Evolutionary conservation across 2,888 invertebrate species (phyloP).

Genomic region (Proisotoma minuta): DNA sequence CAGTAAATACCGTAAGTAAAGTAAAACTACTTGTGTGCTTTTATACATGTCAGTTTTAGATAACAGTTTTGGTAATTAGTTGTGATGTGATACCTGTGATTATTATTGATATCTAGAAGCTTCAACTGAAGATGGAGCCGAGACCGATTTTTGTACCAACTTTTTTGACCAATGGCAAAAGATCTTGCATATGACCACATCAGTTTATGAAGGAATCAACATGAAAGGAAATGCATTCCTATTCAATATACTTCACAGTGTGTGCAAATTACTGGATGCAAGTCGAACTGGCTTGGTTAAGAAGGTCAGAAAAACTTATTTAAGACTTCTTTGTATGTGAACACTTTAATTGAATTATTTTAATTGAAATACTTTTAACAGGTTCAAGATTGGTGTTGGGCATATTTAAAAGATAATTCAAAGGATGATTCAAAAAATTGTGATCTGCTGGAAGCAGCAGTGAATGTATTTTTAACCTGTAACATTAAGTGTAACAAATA

Average conservation of each 20-base stretch:
- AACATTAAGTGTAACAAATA: slow-evolving; percentile 13
- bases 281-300: neutral
- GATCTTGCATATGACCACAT: neutral
- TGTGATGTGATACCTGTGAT: too few relatives aligned
- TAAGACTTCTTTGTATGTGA: neutral
- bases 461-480: slow-evolving; percentile 14
- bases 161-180: neutral
- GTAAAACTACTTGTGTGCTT: neutral
- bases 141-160: neutral
- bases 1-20: neutral
- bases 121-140: too few relatives aligned
- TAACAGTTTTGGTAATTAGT: too few relatives aligned
- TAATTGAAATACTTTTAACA: neutral
- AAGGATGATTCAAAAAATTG: neutral
- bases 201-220: neutral
- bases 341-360: neutral
- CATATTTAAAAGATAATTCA: slow-evolving; percentile 9
- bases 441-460: slow-evolving; percentile 12
- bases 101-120: too few relatives aligned
- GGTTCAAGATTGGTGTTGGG: slow-evolving; percentile 21
- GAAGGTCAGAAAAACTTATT: neutral
- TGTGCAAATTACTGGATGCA: neutral
- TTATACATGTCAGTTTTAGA: too few relatives aligned
- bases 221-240: neutral
- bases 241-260: neutral